Conservation (phyloP, 2,888 invertebrate genomes). For the Panopea generosa region DNA sequence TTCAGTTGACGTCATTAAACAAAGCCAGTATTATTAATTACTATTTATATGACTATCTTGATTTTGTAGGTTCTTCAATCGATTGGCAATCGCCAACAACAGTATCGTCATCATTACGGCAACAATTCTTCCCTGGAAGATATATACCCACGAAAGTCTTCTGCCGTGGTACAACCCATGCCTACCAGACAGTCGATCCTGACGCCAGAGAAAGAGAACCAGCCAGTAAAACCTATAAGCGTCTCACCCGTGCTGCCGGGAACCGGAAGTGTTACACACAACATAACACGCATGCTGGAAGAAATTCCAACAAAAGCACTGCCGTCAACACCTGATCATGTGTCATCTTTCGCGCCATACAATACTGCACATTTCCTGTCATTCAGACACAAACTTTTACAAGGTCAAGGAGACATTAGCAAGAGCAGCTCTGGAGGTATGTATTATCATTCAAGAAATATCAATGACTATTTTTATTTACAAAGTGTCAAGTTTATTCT, state of each 20-base stretch:
- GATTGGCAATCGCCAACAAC: background rate
- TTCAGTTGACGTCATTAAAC: no score
- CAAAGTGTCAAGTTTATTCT: no score
- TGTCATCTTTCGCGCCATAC: slow-evolving; percentile 28
- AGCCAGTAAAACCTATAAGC: slow-evolving; percentile 28
- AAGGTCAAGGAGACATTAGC: no score
- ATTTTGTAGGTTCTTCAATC: background rate
- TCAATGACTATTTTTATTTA: no score
- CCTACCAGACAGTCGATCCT: background rate
- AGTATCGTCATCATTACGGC: background rate
- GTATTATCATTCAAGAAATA: no score
- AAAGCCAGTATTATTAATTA: no score
- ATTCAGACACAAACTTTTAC: slow-evolving; percentile 31
- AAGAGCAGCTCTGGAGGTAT: no score
- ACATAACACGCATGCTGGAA: slow-evolving; percentile 57
- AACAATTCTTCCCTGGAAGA: background rate
- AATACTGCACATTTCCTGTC: slow-evolving; percentile 43
- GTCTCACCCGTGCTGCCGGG: slow-evolving; percentile 52
- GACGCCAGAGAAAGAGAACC: slow-evolving; percentile 59
- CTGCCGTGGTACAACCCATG: slow-evolving; percentile 33
- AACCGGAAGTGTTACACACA: slow-evolving; percentile 54
- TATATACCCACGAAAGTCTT: background rate
- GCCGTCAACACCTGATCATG: slow-evolving; percentile 2
- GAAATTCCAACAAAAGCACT: slow-evolving; percentile 20
- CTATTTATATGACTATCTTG: background rate